Base-by-base conservation (phyloP, 2,113 vertebrate species). In the Rhipidura dahli region DNA sequence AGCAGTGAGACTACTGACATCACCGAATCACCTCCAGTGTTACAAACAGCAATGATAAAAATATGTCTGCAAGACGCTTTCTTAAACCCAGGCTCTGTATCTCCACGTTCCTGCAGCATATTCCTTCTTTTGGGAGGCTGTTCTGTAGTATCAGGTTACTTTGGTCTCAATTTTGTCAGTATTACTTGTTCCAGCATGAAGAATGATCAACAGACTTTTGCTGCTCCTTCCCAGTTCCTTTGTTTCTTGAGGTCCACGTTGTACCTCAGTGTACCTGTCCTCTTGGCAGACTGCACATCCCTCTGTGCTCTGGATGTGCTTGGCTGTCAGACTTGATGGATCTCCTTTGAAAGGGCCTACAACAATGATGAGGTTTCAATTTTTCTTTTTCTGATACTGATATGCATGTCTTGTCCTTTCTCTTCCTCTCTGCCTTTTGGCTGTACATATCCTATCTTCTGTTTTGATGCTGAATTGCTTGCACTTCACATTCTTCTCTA, bases 61-160 rank as follows among this genome's bases (percentile, higher is more conserved):
- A 1, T 5, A 13, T 5, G 4, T 60, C 28, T 68, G 47, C 40
- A 64, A 64, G 49, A 76, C 0, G 0, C 4, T 40, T 88, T 51
- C 44, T 71, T 53, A 86, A 92, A 80, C 0, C 2, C 26, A 66
- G 24, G 21, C 16, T 91, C 45, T 60, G 8, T 18, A 44, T 56
- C 22, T 68, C 8, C 28, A 44, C 17, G 44, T 76, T 90, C 31
- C 45, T 73, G 49, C 15, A 71, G 8, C 27, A 65, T 18, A 44
- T 9, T 61, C 7, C 15, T 54, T 19, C 33, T 66, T 75, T 60
- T 45, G 12, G 18, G 23, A 49, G 45, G 6, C 31, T 82, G 30
- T 5, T 61, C 19, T 68, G 7, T 1, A 37, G 13, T 10, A 72
- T 37, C 59, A 76, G 15, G 42, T 75, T 63, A 37, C 65, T 42